Evolutionary conservation across 2,797 vertebrate genomes (phyloP), one percentile per base, ranked within the genome.

Genomic region (Phylloscopus collybita): DNA sequence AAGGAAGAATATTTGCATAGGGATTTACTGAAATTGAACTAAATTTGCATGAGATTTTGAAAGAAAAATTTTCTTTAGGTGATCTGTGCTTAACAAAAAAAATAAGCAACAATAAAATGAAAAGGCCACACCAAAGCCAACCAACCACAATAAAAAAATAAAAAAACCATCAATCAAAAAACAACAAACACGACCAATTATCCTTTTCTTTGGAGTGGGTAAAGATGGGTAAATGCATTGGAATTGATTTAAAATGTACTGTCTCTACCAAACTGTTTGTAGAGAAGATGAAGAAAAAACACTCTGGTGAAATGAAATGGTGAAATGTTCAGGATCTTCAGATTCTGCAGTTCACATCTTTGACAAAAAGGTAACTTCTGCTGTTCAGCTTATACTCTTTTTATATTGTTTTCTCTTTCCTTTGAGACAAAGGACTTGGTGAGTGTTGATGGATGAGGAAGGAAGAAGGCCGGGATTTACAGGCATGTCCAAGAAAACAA

Each of bases 1-100:
- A 66, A 93, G 71, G 34, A 91, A 50, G 45, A 89, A 70, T 76
- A 80, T 93, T 80, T 91, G 42, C 87, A 71, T 57, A 57, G 45
- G 38, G 38, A 82, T 91, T 91, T 57, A 74, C 34, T 57, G 81
- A 83, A 91, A 57, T n/a, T 22, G 21, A 80, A 57, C 38, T 57
- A 80, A 80, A 88, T 91, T 74, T 96, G 6, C 45, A 64, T 36
- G 42, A 82, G 44, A 23, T 83, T 92, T 42, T 86, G 60, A 88
- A 80, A 60, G 40, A 70, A 89, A 69, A 92, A 17, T 11, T 80
- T 89, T 88, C 47, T 50, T 50, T 60, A 38, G 56, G n/a, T 5
- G 6, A 80, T 36, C 14, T 62, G 5, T 44, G 13, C 64, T 56
- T 76, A 65, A 53, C 9, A 40, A 40, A 36, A 40, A 30, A 40